A percentile compares a stretch with the other conserved stretches of the same genome.
These are phyloP conservation scores for Argyresthia albistria DNA, from an alignment of 2,888 invertebrate genomes.

Conservation along the genomic window DNA sequence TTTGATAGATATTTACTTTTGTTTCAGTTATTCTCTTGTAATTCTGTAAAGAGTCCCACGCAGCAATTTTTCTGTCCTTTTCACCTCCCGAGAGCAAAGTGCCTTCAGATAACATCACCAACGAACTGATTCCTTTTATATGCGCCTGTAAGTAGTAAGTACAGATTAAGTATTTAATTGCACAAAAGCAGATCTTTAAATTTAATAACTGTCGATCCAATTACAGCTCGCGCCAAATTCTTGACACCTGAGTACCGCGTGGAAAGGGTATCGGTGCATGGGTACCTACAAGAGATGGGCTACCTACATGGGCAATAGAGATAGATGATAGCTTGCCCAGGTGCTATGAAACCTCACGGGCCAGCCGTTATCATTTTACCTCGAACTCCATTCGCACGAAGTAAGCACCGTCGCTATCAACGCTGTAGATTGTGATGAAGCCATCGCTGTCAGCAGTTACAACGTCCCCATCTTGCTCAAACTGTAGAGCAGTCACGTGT, in stretches of 20 bases:
- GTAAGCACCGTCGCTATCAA: conserved; percentile 91
- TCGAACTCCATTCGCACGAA: conserved; percentile 92
- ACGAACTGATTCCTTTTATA: conserved; percentile 88
- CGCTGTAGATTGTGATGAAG: conserved; percentile 91
- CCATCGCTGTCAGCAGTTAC: conserved; percentile 94
- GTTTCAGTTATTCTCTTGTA: conserved; percentile 92
- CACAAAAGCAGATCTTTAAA: no score
- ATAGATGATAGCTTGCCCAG: no score
- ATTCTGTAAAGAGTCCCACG: conserved; percentile 93
- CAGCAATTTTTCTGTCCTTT: conserved; percentile 90
- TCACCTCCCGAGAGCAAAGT: conserved; percentile 92
- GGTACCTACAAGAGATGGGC: no score
- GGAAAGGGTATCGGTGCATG: no score
- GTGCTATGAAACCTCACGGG: no score
- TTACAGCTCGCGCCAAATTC: no score
- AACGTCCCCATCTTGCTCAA: conserved; percentile 92
- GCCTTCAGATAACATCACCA: conserved; percentile 92
- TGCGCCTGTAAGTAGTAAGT: conserved; percentile 72
- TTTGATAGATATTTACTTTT: conserved; percentile 72
- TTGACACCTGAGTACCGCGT: no score
- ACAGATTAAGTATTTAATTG: neutral
- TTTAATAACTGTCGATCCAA: no score
- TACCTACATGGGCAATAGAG: no score
- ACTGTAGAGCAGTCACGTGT: conserved; percentile 89
- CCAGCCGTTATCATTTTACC: conserved; percentile 58